phyloP scores from a whole-genome alignment of 2,888 invertebrate genomes.

The Agelastica alni region DNA sequence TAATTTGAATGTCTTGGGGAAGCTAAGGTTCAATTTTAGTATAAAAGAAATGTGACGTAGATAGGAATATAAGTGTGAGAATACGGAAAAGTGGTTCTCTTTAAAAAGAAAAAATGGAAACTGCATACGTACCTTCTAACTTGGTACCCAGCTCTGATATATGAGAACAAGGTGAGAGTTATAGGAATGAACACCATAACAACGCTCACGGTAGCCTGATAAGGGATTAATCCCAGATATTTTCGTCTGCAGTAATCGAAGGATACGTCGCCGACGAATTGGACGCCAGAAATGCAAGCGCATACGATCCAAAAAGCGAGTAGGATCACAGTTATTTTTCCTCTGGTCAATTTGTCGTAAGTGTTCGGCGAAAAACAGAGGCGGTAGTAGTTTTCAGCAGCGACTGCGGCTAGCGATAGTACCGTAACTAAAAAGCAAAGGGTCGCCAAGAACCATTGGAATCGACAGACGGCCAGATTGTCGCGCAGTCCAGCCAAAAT shows the following conservation, averaged over 20 bases:
- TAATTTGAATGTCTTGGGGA: too few relatives aligned
- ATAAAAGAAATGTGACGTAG: too few relatives aligned
- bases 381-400: slow-evolving; percentile 69
- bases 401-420: slow-evolving; percentile 66
- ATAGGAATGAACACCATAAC: slow-evolving; percentile 66
- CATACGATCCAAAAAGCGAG: slow-evolving; percentile 64
- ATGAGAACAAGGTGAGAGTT: slow-evolving; percentile 61
- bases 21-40: too few relatives aligned
- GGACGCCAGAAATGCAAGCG: slow-evolving; percentile 62
- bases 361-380: slow-evolving; percentile 63
- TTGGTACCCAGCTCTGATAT: slow-evolving; percentile 59
- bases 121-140: slow-evolving; percentile 55
- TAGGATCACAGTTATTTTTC: slow-evolving; percentile 61
- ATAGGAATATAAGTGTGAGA: too few relatives aligned
- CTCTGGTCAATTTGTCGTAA: slow-evolving; percentile 58
- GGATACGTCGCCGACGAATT: slow-evolving; percentile 65
- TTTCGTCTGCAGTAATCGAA: slow-evolving; percentile 71
- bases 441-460: slow-evolving; percentile 69
- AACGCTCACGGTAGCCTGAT: slow-evolving; percentile 62
- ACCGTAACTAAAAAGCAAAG: slow-evolving; percentile 70
- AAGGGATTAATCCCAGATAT: slow-evolving; percentile 61
- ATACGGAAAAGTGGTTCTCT: too few relatives aligned
- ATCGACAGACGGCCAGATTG: slow-evolving; percentile 62
- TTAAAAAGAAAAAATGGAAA: too few relatives aligned
- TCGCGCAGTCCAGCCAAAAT: slow-evolving; percentile 68